Evolutionary conservation across 2,888 invertebrate species (phyloP), one percentile per base, ranked within the genome.

Genomic region (Tetramorium bicarinatum): DNA sequence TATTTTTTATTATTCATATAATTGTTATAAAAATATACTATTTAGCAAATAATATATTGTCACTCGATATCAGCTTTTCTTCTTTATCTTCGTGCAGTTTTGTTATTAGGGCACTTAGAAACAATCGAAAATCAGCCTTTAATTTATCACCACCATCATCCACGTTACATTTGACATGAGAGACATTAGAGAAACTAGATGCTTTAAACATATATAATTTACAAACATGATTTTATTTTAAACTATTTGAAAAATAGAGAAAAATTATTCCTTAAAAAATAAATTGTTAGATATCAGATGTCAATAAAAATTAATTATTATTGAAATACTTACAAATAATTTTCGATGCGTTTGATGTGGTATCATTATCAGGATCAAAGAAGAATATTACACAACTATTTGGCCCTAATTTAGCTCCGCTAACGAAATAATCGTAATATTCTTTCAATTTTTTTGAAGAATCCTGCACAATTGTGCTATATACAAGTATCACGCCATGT

Each of bases 401-500:
- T 11, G 97, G 96, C 71, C 96, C 96, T 69, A 97, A 91, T 86
- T 96, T 96, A 8, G 96, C 96, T 91, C 97, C 96, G n/a, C 96
- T 96, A 4, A 97, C 96, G 91, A 97, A 97, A 93, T 97, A 96
- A 91, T 96, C 96, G 89, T 96, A 97, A 75, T 97, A 95, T 47
- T 96, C 95, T 92, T 97, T 97, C 91, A 97, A 94, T 91, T 97
- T 96, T 91, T 95, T 95, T 15, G 95, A 93, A 38, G 95, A 95
- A 86, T 95, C 95, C 11, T 95, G 94, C 0, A 96, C 95, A 67
- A 95, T 96, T 15, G 96, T 95, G 89, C 96, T 96, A 93, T 96
- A 97, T 0, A 97, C 97, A 85, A 98, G 96, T 85, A 98, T 96
- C 9, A 97, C 96, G 9, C 97, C 98, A 87, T 97, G 95, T 0